Evolutionary conservation across 2,888 invertebrate species (phyloP).

Genomic region (Agriopis leucophaearia): DNA sequence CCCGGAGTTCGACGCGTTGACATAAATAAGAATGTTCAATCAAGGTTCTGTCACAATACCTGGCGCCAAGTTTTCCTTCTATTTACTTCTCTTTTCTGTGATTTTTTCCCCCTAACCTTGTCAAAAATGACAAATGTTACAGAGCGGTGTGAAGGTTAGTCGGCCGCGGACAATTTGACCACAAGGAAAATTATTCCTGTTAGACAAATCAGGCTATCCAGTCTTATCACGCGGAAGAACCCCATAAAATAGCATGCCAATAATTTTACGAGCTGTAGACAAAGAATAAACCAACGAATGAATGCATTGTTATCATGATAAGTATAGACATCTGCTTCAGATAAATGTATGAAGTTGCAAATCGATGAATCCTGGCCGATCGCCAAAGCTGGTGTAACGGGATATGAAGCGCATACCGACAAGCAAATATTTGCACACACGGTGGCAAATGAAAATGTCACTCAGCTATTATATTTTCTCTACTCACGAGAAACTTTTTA

Average conservation of each 20-base stretch:
- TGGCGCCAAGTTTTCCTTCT: too few species aligned
- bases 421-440: not conserved
- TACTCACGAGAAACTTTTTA: not conserved
- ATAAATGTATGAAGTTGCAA: conserved; percentile 4
- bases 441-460: not conserved
- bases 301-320: not conserved
- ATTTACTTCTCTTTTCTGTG: too few species aligned
- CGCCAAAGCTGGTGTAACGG: conserved; percentile 9
- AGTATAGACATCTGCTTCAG: conserved; percentile 20
- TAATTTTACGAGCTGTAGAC: conserved; percentile 9
- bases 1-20: too few species aligned
- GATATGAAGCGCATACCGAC: conserved; percentile 13
- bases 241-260: conserved; percentile 6
- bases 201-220: too few species aligned
- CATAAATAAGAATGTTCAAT: too few species aligned
- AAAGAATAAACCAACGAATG: not conserved
- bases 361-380: conserved; percentile 9
- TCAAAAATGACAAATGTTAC: too few species aligned
- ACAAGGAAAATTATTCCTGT: too few species aligned
- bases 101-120: too few species aligned
- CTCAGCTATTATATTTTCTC: not conserved
- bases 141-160: too few species aligned
- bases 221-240: too few species aligned
- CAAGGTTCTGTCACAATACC: too few species aligned
- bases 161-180: too few species aligned